Percentiles rank a stretch among this genome's conserved stretches.
phyloP scores from a whole-genome alignment of 2,797 vertebrate species.

The Anguilla megastoma region DNA sequence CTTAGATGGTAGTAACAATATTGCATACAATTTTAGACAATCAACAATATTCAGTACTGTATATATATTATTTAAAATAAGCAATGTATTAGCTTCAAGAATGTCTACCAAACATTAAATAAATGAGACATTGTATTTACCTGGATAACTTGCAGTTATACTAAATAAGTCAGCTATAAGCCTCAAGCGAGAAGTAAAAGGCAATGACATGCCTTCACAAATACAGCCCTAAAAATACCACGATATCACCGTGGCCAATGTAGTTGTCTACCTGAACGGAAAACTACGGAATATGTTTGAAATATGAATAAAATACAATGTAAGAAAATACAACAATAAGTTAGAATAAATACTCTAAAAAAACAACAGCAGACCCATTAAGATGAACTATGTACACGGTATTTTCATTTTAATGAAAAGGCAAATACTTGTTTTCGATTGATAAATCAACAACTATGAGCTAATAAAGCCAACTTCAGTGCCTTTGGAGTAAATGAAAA shows the following conservation, averaged over 20 bases:
- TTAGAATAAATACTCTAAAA: neutral
- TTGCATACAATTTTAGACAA: neutral
- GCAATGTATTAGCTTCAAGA: neutral
- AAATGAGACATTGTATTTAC: neutral
- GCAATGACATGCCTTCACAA: neutral
- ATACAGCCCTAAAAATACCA: neutral
- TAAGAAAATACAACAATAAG: neutral
- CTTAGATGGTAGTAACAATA: neutral
- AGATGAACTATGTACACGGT: neutral
- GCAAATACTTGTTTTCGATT: neutral
- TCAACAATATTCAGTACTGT: neutral
- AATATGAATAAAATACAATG: neutral
- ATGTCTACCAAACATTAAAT: neutral
- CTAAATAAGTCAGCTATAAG: neutral
- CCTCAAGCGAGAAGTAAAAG: neutral
- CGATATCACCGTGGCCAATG: neutral
- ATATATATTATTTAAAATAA: neutral
- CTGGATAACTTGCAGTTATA: neutral
- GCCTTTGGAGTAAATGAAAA: neutral
- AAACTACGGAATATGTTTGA: neutral
- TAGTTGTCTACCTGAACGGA: neutral
- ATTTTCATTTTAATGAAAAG: neutral
- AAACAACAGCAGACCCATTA: neutral
- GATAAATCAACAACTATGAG: neutral
- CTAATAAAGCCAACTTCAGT: neutral